Percentiles rank a stretch among this genome's conserved stretches.
Conservation (phyloP, 2,797 vertebrate genomes). For the Halcyon smyrnensis region DNA sequence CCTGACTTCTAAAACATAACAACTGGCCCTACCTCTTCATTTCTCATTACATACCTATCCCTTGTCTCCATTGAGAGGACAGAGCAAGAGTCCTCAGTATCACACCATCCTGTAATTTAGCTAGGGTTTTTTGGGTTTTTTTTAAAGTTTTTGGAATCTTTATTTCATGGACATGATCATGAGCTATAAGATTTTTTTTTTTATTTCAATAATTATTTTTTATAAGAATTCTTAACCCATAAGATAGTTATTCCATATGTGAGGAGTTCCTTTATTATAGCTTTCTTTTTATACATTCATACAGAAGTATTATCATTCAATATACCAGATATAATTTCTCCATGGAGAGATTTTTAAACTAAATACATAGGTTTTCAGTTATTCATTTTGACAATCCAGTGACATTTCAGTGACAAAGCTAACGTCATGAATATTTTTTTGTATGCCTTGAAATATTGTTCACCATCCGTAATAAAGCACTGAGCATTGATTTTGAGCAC, state of each 20-base stretch:
- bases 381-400: constrained; percentile 12
- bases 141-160: neutral
- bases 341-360: neutral
- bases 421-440: constrained; percentile 14
- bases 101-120: neutral
- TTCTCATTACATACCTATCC: too few species aligned
- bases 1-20: too few species aligned
- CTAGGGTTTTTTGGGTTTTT: fast-evolving
- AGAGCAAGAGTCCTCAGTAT: too few species aligned
- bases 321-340: neutral
- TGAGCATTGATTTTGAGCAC: constrained; percentile 22
- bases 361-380: neutral
- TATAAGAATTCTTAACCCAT: neutral
- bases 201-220: neutral
- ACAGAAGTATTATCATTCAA: neutral
- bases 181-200: neutral
- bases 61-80: too few species aligned
- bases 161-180: neutral
- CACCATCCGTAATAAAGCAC: neutral
- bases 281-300: neutral
- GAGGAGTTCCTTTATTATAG: neutral
- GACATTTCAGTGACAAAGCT: constrained; percentile 46
- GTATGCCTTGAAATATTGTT: neutral
- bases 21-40: too few species aligned
- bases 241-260: neutral